Evolutionary conservation across 2,113 vertebrate genomes (phyloP).

Genomic region (Equus przewalskii): DNA sequence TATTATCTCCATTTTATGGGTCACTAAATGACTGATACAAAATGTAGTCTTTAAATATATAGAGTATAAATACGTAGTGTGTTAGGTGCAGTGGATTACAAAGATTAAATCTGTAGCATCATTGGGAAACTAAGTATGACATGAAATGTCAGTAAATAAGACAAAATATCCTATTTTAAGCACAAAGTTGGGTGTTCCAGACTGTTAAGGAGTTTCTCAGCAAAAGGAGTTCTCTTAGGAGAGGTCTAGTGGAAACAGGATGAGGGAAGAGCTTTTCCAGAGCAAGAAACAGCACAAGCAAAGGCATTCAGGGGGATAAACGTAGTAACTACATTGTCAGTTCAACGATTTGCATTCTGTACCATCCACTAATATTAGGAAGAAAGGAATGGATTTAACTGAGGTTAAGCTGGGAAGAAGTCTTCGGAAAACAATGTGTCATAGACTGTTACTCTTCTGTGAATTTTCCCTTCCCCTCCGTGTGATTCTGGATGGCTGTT

Average conservation of each 20-base stretch:
- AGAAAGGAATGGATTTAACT: background rate
- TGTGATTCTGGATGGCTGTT: background rate
- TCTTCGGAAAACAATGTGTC: background rate
- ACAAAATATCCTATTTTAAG: background rate
- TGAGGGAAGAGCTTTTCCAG: background rate
- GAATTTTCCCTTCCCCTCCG: background rate
- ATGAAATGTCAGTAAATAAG: background rate
- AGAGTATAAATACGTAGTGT: background rate
- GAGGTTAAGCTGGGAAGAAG: background rate
- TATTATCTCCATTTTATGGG: background rate
- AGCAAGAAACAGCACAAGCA: background rate
- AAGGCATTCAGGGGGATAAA: background rate
- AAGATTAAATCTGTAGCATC: background rate
- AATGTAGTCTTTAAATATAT: background rate
- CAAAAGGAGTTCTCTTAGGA: background rate
- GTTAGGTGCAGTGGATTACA: background rate
- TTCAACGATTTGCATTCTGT: background rate
- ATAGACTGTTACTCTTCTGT: background rate
- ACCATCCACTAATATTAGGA: background rate
- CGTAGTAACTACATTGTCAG: accelerated
- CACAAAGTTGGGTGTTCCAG: background rate
- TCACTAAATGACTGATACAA: background rate
- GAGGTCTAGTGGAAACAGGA: background rate
- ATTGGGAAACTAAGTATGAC: background rate
- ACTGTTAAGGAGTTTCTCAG: background rate